These are phyloP conservation scores for Pithys albifrons DNA, from an alignment of 2,113 vertebrate genomes.

Conservation along the genomic window DNA sequence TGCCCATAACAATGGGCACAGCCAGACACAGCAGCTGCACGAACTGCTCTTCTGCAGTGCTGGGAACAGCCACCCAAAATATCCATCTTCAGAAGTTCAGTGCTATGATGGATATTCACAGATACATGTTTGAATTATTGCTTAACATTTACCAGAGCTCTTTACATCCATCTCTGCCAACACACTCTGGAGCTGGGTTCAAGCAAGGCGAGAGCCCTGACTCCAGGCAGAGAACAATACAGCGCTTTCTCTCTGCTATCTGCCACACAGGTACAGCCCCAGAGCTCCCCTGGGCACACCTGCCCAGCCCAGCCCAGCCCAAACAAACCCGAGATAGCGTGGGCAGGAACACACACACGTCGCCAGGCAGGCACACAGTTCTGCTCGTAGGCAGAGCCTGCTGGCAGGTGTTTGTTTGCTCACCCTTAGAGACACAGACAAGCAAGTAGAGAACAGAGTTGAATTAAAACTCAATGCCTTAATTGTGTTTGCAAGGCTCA, in stretches of 20 bases:
- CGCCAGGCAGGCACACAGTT: not conserved
- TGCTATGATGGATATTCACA: not conserved
- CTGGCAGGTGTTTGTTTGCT: not conserved
- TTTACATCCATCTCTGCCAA: not conserved
- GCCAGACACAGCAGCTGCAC: not conserved
- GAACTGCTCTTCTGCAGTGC: not conserved
- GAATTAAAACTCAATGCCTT: not conserved
- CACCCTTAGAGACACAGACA: not conserved
- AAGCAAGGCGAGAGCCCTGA: not conserved
- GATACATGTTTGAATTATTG: not conserved
- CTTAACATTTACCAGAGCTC: not conserved
- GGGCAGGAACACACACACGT: fast-evolving
- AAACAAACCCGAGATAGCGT: not conserved
- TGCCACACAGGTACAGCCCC: not conserved
- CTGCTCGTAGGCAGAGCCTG: not conserved
- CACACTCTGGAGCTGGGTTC: not conserved
- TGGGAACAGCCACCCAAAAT: not conserved
- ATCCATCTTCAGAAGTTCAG: not conserved
- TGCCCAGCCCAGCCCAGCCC: not conserved
- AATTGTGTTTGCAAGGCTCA: not conserved
- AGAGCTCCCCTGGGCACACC: not conserved
- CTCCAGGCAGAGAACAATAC: not conserved
- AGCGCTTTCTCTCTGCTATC: not conserved
- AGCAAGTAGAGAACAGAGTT: not conserved
- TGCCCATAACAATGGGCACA: not conserved